A percentile compares a stretch with the other conserved stretches of the same genome.
phyloP scores from a whole-genome alignment of 2,888 invertebrate genomes.

The Buathra laborator region DNA sequence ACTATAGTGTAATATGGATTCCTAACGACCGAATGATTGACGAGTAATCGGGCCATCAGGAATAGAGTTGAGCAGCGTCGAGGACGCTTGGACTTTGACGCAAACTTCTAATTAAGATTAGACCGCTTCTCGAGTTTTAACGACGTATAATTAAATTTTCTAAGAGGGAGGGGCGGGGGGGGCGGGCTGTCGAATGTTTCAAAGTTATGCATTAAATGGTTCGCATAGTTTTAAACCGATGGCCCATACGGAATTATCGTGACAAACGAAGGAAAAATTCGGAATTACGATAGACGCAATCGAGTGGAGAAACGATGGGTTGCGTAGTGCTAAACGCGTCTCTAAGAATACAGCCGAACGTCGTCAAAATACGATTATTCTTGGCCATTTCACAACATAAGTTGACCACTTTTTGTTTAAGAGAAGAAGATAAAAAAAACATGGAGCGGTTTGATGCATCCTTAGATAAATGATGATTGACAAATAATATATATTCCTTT shows the following conservation, averaged over 20 bases:
- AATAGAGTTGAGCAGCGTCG: not conserved
- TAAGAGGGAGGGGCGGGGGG: no score
- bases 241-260: not conserved
- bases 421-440: not conserved
- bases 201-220: conserved; percentile 17
- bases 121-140: conserved; percentile 15
- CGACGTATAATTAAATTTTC: conserved; percentile 49
- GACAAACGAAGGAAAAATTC: conserved; percentile 9
- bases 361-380: conserved; percentile 1
- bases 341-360: not conserved
- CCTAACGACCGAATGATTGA: conserved; percentile 49
- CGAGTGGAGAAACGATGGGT: not conserved
- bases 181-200: not conserved
- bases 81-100: not conserved
- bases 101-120: conserved; percentile 25
- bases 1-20: conserved; percentile 1
- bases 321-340: not conserved
- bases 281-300: not conserved
- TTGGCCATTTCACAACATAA: not conserved
- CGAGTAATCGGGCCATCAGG: conserved; percentile 3
- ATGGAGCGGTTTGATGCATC: not conserved
- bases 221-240: conserved; percentile 8
- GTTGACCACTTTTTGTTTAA: not conserved
- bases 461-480: not conserved
- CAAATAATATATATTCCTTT: not conserved